phyloP scores from a whole-genome alignment of 2,888 invertebrate genomes.

The Drosophila prostipennis region DNA sequence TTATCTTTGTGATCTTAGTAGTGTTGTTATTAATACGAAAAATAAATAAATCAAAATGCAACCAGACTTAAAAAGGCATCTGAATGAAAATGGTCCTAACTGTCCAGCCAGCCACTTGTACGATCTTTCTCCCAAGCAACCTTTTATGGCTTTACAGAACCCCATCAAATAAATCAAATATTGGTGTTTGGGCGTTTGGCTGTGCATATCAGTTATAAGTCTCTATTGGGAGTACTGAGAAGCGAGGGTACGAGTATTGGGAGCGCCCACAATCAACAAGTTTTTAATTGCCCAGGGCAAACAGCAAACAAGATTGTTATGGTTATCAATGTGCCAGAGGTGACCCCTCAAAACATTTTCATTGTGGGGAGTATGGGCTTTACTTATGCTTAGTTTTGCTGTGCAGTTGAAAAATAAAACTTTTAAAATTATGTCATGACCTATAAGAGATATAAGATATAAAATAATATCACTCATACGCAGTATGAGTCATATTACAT shows the following conservation, averaged over 20 bases:
- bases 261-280: conserved; percentile 72
- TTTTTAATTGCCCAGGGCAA: conserved; percentile 63
- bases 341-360: conserved; percentile 20
- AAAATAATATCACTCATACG: too few species aligned
- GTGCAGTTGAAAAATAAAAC: not conserved
- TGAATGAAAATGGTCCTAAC: not conserved
- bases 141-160: conserved; percentile 18
- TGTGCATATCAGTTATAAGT: conserved; percentile 29
- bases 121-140: not conserved
- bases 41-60: too few species aligned
- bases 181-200: conserved; percentile 24
- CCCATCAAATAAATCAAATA: conserved; percentile 61
- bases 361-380: not conserved
- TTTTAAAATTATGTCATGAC: not conserved
- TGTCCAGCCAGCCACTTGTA: not conserved
- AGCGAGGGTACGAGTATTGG: not conserved
- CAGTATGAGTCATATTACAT: conserved; percentile 2
- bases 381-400: not conserved
- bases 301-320: conserved; percentile 54
- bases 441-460: not conserved
- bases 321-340: conserved; percentile 48
- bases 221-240: not conserved
- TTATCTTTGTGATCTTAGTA: too few species aligned
- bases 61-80: not conserved
- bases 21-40: too few species aligned